phyloP scores from a whole-genome alignment of 2,113 vertebrate genomes.

The Fregata magnificens region DNA sequence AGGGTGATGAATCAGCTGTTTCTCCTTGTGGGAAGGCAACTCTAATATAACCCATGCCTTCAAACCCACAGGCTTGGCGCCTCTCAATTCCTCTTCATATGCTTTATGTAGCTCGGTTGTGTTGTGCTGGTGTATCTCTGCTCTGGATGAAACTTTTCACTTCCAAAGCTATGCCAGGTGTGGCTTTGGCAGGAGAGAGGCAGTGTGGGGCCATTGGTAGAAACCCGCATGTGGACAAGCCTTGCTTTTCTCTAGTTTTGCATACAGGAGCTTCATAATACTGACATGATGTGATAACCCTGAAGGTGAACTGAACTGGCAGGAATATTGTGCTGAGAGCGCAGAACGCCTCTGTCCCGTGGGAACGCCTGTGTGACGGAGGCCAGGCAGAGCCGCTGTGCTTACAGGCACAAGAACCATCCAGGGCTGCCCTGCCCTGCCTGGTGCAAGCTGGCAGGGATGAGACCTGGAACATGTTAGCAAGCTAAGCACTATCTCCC shows the following conservation, averaged over 20 bases:
- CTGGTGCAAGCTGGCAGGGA: background rate
- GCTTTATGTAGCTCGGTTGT: background rate
- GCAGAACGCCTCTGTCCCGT: background rate
- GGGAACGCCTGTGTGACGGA: rapidly evolving
- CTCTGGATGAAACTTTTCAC: background rate
- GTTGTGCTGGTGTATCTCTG: background rate
- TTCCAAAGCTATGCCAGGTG: background rate
- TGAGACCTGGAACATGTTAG: background rate
- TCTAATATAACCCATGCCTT: background rate
- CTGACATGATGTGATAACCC: background rate
- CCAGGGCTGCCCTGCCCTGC: background rate
- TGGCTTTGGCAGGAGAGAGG: background rate
- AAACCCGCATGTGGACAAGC: background rate
- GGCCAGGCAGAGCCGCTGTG: background rate
- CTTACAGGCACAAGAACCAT: background rate
- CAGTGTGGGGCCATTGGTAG: background rate
- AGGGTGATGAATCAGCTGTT: background rate
- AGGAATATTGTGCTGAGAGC: background rate
- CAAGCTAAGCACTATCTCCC: background rate
- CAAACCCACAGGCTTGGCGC: background rate
- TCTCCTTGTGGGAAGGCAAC: background rate
- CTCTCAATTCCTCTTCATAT: background rate
- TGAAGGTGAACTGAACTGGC: background rate
- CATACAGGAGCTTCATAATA: background rate
- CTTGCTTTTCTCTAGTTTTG: background rate